Conservation (phyloP, 2,888 invertebrate species). For the Megastigmus dorsalis region DNA sequence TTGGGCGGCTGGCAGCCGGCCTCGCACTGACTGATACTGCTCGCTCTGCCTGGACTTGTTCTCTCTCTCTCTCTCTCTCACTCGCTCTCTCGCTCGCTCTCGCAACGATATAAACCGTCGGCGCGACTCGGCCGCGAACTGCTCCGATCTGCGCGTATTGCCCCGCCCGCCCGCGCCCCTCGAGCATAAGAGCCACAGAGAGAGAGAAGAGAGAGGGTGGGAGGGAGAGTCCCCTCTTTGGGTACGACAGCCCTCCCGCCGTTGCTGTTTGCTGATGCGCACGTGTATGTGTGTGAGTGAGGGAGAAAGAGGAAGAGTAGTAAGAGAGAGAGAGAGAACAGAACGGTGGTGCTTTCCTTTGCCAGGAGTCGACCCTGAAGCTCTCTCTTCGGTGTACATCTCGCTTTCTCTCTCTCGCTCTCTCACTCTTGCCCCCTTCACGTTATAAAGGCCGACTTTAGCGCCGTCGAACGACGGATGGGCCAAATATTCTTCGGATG, state of each 20-base stretch:
- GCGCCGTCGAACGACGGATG: too few relatives aligned
- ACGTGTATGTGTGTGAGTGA: not conserved
- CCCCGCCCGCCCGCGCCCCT: not conserved
- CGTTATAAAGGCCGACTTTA: too few relatives aligned
- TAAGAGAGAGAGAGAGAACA: too few relatives aligned
- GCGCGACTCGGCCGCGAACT: conserved; percentile 2
- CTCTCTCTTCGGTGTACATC: not conserved
- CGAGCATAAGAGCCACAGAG: too few relatives aligned
- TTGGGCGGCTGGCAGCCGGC: conserved; percentile 73
- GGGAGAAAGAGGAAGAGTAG: too few relatives aligned
- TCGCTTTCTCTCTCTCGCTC: not conserved
- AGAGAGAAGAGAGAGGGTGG: too few relatives aligned
- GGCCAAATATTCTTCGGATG: too few relatives aligned
- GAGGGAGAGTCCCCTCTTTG: too few relatives aligned
- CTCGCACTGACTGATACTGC: conserved; percentile 67
- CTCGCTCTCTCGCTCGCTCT: not conserved
- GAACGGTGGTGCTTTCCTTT: not conserved
- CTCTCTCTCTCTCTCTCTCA: conserved; percentile 14
- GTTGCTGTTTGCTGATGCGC: not conserved
- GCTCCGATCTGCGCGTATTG: conserved; percentile 6
- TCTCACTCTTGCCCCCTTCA: too few relatives aligned
- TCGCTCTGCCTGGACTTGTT: not conserved
- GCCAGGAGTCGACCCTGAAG: conserved; percentile 27
- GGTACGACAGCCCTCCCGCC: not conserved
- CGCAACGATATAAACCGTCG: too few relatives aligned